These are phyloP conservation scores for Linnaemya vulpina DNA, from an alignment of 2,888 invertebrate species.

Conservation along the genomic window DNA sequence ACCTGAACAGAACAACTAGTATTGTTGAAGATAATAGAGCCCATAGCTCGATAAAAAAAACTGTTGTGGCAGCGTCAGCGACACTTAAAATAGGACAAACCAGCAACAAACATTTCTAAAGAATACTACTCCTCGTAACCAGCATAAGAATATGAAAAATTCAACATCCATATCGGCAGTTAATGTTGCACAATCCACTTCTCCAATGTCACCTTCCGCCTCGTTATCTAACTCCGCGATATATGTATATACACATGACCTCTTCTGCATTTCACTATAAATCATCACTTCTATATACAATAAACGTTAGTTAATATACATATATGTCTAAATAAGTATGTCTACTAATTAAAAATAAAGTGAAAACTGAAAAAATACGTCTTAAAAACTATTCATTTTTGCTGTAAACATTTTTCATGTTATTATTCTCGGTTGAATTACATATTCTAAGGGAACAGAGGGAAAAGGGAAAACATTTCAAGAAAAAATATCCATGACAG, in stretches of 20 bases:
- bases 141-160: conserved; percentile 78
- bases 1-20: conserved; percentile 78
- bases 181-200: conserved; percentile 74
- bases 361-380: too few relatives aligned
- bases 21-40: conserved; percentile 77
- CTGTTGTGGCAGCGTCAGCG: conserved; percentile 78
- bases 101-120: conserved; percentile 64
- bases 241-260: conserved; percentile 51
- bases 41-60: conserved; percentile 77
- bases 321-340: too few relatives aligned
- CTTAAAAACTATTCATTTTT: too few relatives aligned
- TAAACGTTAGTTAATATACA: too few relatives aligned
- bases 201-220: conserved; percentile 25
- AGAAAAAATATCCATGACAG: too few relatives aligned
- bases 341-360: too few relatives aligned
- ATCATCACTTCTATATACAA: too few relatives aligned
- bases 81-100: conserved; percentile 77
- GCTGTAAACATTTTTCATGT: too few relatives aligned
- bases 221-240: conserved; percentile 31
- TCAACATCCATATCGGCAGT: conserved; percentile 70
- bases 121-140: conserved; percentile 77
- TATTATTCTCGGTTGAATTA: too few relatives aligned
- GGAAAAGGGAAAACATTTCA: too few relatives aligned
- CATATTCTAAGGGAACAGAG: too few relatives aligned
- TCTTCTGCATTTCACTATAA: conserved; percentile 72